Evolutionary conservation across 2,888 invertebrate genomes (phyloP).

Genomic region (Caenorhabditis sp.): DNA sequence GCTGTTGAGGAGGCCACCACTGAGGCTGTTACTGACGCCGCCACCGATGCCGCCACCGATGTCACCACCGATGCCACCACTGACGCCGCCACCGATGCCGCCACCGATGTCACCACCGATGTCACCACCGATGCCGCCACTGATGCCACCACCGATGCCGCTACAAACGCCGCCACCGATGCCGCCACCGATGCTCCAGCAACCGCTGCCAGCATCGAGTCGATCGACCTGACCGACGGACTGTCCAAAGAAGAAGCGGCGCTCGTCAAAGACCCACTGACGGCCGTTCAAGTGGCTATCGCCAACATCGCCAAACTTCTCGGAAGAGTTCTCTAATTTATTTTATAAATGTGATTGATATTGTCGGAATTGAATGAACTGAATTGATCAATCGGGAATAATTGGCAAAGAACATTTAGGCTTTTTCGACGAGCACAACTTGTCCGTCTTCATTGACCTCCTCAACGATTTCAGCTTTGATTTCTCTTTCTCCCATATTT

Average conservation of each 20-base stretch:
- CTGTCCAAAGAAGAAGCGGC: neutral
- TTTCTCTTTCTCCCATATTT: no score
- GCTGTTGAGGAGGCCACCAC: conserved; percentile 1
- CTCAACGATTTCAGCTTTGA: no score
- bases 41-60: neutral
- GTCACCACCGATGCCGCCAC: conserved; percentile 1
- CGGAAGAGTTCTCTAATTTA: conserved; percentile 7
- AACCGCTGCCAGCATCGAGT: neutral
- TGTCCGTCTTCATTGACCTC: no score
- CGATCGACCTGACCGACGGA: neutral
- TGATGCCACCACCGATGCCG: conserved; percentile 1
- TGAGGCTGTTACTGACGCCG: neutral
- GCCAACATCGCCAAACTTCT: conserved; percentile 13
- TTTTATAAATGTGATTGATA: neutral
- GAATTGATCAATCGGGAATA: no score
- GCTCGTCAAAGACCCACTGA: neutral
- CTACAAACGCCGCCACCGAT: neutral
- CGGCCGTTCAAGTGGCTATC: conserved; percentile 8
- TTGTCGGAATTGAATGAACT: neutral
- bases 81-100: neutral
- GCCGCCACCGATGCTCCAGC: neutral
- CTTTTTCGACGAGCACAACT: no score
- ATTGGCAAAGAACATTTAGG: no score
- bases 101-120: neutral
- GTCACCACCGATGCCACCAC: neutral